Evolutionary conservation across 2,888 invertebrate genomes (phyloP), one percentile per base, ranked within the genome.

Genomic region (Ennomos quercinarius): DNA sequence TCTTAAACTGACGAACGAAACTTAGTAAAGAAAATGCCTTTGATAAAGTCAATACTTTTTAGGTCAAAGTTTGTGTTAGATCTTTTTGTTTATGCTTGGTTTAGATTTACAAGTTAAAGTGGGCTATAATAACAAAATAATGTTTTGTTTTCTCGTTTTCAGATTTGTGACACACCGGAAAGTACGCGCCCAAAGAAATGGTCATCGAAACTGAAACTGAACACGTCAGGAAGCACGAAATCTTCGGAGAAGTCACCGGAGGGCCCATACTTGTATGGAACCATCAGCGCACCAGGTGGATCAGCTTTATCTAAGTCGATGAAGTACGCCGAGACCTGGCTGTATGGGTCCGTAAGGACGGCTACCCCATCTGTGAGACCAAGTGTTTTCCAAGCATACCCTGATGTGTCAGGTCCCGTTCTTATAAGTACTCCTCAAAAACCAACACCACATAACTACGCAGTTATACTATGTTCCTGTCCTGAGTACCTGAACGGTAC

Each of bases 321-420:
- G 96, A 95, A 96, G 83, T 96, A 96, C 88, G 96, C 96, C 39
- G 96, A 97, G 78, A 96, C 96, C 55, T 97, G 97, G 97, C 93
- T 97, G 11, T 97, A 97, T 79, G 96, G 97, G 72, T 96, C 96
- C 39, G 95, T 96, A 1, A 93, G 95, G 73, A 93, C 91, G 66
- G 91, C 93, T 67, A 93, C 92, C 72, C 86, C 84, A 76, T 84
- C 87, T 70, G 81, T 84, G 55, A 79, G 93, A 76, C 87, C 92
- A 43, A 89, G 92, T 61, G 89, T 94, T 65, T 93, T 93, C 70
- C 87, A 94, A 63, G 79, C 88, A 47, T 93, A 93, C 64, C 80
- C 91, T 44, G 93, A 93, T 63, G 87, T 88, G 27, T 68, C 90
- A 57, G 87, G 91, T 40, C 91, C 93, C 51, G 91, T 93, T 50